Evolutionary conservation across 2,113 vertebrate genomes (phyloP), one percentile per base, ranked within the genome.

Genomic region (Callospermophilus lateralis): DNA sequence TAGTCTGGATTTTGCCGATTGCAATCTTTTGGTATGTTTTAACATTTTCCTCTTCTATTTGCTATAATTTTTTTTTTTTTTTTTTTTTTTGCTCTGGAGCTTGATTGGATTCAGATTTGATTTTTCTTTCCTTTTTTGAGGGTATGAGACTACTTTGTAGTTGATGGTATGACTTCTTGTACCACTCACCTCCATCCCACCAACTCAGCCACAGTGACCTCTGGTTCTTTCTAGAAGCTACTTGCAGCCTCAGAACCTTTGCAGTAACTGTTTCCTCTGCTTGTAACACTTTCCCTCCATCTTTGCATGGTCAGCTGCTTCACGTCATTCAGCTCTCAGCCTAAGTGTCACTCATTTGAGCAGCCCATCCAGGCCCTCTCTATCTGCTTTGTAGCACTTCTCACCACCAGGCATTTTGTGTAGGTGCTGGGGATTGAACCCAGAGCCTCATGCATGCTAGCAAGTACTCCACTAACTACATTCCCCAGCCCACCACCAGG

Each of bases 101-200:
- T 83, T 87, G 93, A 86, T 48, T 34, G 6, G 80, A 83, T 79
- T 91, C 61, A 34, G 32, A 15, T 77, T 86, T 94, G 34, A 79
- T 72, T 45, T 81, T 78, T 37, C 24, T 42, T 22, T 22, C 34
- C 12, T 20, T 12, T 39, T 15, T 13, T 3, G 1, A 10, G 4
- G 34, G 8, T 4, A n/a, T 24, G 32, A 84, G 39, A 63, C 63
- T 55, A 74, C n/a, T 30, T 39, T 22, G 8, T 30, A 65, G 68
- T 39, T 2, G 10, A 15, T 39, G 20, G 8, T 88, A 4, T 79
- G 48, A 24, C 30, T 65, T 16, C 32, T 12, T 37, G 87, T 76
- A n/a, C 70, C 20, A 1, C 15, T 42, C 6, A 15, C 16, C 30
- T 93, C 15, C 67, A 72, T 80, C 39, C 37, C 42, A 55, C 30